Base-by-base conservation (phyloP, 1,140 invertebrate genomes). In the Brachionus calyciflorus region DNA sequence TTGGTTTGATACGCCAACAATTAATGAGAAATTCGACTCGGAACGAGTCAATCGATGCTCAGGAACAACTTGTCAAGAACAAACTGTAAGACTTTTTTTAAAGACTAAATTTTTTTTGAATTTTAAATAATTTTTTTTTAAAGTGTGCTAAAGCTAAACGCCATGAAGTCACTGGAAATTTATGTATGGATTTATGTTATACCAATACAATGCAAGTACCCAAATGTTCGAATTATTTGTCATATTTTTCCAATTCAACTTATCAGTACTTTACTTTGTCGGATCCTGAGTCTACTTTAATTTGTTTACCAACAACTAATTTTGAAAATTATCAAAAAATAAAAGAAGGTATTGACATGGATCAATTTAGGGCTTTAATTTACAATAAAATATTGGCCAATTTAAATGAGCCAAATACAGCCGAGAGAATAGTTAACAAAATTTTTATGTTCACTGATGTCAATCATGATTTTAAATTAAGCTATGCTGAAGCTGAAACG, bases 211-310 rank as follows among this genome's bases (percentile, higher is more conserved):
- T 65, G 12, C 14, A 44, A 41, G 24, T 65, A 5, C 60, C 60
- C 9, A 65, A 41, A 65, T 65, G 60, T 26, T 65, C 60, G 44
- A 65, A 65, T 24, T 19, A 65, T 6, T 65, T 65, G 10, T 65
- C 60, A 37, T 41, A 44, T 46, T 65, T 65, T 28, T 41, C 60
- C 4, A 65, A 65, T 44, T 65, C 37, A 12, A 24, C 37, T 19
- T 65, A 65, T 26, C 33, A 65, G 44, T 46, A 24, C 21, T 44
- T 44, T 24, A 44, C 37, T 24, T 24, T 65, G 12, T 10, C 0
- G 1, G 40, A 65, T 24, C 30, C 37, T 44, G 60, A 65, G 12
- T 30, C 12, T 19, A 65, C 41, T 65, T 44, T 65, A 44, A 24
- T 65, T 12, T 65, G 60, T 44, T 41, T 65, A 2, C 37, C 60